Base-by-base conservation (phyloP, 2,888 invertebrate species). In the Branchinecta sandiegonensis region DNA sequence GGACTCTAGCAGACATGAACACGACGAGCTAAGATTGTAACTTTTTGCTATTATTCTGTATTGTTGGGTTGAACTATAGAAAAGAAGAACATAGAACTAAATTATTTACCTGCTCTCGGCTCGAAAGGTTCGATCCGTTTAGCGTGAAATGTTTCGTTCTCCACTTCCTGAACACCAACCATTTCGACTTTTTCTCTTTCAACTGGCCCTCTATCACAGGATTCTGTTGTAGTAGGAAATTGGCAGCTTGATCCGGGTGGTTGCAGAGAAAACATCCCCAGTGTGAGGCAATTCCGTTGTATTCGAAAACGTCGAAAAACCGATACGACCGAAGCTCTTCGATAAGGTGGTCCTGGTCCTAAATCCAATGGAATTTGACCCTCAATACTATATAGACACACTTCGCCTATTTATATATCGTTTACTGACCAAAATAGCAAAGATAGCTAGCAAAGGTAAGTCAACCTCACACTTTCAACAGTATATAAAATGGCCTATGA, bases 241-340 rank as follows among this genome's bases (percentile, higher is more conserved):
- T 90, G 7, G 87, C 85, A 8, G 93, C 90, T 72, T 89, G 84
- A 77, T 94, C 94, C 0, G 94, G 94, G 79, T 93, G 91, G 75
- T 89, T 89, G 79, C 94, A 95, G 72, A 94, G 82, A 79, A 94
- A 94, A 78, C 95, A 95, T 68, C 90, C 90, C 95, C 94, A 95
- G 72, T 79, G 78, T 66, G 79, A 78, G 66, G 81, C 80, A 3
- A 81, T 77, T 63, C 81, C 80, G 73, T 83, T 84, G 74, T 90
- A 85, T 79, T 92, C 91, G 79, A 95, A 94, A 67, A 94, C 91
- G 79, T 95, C 94, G 79, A 93, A 90, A 80, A 91, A 94, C 0
- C 93, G 88, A 6, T 88, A 86, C 73, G 88, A 85, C 17, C 92
- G 83, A 66, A 95, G 80, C 80, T 95, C 94, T 77, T 87, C 88